These are phyloP conservation scores for Gymnoscopelus braueri DNA, from an alignment of 2,797 vertebrate genomes.

Conservation along the genomic window DNA sequence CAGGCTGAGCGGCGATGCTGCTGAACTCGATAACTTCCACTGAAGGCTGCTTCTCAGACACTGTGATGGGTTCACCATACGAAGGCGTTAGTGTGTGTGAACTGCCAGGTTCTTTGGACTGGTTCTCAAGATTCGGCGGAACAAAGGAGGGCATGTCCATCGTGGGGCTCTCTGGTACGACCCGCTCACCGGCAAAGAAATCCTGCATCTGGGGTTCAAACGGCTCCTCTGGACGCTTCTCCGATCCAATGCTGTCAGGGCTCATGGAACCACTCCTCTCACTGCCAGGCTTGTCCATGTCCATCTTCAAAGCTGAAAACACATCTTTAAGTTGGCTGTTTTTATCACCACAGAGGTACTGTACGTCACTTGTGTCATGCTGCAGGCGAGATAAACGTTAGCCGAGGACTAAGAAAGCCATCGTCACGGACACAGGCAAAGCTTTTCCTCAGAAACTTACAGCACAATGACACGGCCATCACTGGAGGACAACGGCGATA, in stretches of 20 bases:
- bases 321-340: slow-evolving; percentile 95
- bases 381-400: slow-evolving; percentile 45
- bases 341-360: slow-evolving; percentile 62
- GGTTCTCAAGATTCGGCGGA: slow-evolving; percentile 69
- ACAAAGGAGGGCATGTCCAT: slow-evolving; percentile 74
- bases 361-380: slow-evolving; percentile 65
- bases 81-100: slow-evolving; percentile 69
- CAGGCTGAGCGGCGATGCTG: slow-evolving; percentile 64
- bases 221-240: slow-evolving; percentile 83
- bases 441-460: slow-evolving; percentile 76
- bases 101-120: slow-evolving; percentile 74
- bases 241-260: slow-evolving; percentile 85
- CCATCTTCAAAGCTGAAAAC: slow-evolving; percentile 99
- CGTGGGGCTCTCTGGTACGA: slow-evolving; percentile 78
- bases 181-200: slow-evolving; percentile 83
- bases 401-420: slow-evolving; percentile 64
- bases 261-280: slow-evolving; percentile 81
- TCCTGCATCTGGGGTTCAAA: slow-evolving; percentile 86
- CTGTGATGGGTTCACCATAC: slow-evolving; percentile 74
- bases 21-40: slow-evolving; percentile 78
- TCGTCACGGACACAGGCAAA: slow-evolving; percentile 75
- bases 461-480: slow-evolving; percentile 77
- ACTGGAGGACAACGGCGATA: slow-evolving; percentile 71
- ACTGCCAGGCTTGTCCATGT: slow-evolving; percentile 84
- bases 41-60: slow-evolving; percentile 80